Conservation (phyloP, 2,797 vertebrate species). For the Rhynchotus rufescens region DNA sequence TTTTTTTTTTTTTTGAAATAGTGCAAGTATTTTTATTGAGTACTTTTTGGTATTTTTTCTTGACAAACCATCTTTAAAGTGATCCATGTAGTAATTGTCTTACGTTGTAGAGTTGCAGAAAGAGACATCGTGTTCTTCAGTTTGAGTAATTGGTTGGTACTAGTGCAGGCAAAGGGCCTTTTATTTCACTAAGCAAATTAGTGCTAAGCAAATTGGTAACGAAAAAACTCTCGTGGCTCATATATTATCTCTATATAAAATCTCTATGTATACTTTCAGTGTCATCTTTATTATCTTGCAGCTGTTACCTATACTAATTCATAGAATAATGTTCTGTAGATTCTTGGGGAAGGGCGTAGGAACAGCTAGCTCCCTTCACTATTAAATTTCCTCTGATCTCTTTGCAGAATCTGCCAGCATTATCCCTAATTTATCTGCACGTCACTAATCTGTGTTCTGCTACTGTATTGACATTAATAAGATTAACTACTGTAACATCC, state of each 20-base stretch:
- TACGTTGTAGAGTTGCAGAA: neutral
- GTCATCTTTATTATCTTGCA: neutral
- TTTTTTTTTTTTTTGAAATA: neutral
- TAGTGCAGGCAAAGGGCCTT: neutral
- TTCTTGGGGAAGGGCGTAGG: neutral
- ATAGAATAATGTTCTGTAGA: neutral
- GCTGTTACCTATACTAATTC: neutral
- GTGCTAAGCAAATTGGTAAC: neutral
- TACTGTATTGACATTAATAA: conserved; percentile 33
- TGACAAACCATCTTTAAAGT: neutral
- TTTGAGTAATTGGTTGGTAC: neutral
- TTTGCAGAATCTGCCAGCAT: neutral
- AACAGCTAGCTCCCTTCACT: neutral
- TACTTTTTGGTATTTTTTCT: neutral
- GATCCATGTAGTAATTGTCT: neutral
- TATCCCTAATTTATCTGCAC: neutral
- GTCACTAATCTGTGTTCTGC: neutral
- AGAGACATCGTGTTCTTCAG: neutral
- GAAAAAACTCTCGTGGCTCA: neutral
- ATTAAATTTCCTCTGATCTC: neutral
- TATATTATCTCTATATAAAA: neutral
- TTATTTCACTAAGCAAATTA: neutral
- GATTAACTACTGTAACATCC: conserved; percentile 37
- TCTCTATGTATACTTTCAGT: neutral
- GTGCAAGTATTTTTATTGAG: neutral